Base-by-base conservation (phyloP, 1,140 invertebrate genomes). In the Pseudachorutes palmiensis region DNA sequence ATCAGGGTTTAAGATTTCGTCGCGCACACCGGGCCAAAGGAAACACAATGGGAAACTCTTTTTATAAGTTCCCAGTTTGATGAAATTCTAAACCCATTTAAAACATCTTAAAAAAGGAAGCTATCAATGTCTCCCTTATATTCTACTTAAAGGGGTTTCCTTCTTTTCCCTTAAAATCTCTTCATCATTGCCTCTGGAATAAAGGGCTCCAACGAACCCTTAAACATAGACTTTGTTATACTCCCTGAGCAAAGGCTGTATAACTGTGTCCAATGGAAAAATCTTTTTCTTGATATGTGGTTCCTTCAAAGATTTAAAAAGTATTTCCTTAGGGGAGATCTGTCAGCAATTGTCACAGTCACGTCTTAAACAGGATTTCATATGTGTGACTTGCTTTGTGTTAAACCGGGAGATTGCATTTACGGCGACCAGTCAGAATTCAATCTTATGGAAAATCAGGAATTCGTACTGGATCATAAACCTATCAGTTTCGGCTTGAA, bases 341-440 rank as follows among this genome's bases (percentile, higher is more conserved):
- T 55, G 51, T 55, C 51, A 55, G 12, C 51, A 55, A 55, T 55
- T 55, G 51, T 55, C 51, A 55, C 3, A 55, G 51, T 55, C 51
- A 55, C 51, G 51, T 55, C 51, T 55, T 12, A n/a, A n/a, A 55
- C 51, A 5, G 24, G 24, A 45, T 12, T 45, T 45, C 36, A 9
- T 45, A 12, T 9, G 9, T 45, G 9, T 45, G 19, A 9, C 9
- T 9, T 12, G 36, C 36, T 19, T 45, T 45, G 36, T 9, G 9
- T 45, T 9, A 45, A n/a, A n/a, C n/a, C 36, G 36, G 19, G 36
- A 9, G 9, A 19, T 45, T 12, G 9, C 19, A 12, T 45, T 45
- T 45, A 45, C 9, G 19, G 36, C 36, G 9, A 45, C 36, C 19
- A n/a, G n/a, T n/a, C n/a, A n/a, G n/a, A n/a, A n/a, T 45, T 45